Evolutionary conservation across 2,113 vertebrate genomes (phyloP).

Genomic region (Oxygymnocypris stewartii): DNA sequence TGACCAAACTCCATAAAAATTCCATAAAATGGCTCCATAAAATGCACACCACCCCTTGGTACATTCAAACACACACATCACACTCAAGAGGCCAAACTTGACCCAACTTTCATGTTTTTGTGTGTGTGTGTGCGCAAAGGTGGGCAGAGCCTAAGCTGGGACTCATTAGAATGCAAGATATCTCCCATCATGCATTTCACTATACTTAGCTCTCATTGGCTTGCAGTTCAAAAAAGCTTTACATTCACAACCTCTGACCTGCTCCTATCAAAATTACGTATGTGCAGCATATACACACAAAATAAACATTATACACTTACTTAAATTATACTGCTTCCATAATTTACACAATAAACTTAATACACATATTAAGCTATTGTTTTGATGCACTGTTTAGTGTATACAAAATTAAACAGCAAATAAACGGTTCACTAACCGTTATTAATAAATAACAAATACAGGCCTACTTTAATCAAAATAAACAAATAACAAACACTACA

Average conservation of each 20-base stretch:
- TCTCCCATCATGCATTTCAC: constrained; percentile 52
- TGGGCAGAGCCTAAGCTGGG: constrained; percentile 56
- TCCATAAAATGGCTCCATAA: neutral
- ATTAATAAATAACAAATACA: too few species aligned
- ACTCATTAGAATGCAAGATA: constrained; percentile 64
- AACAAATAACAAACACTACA: neutral
- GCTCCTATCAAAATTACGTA: neutral
- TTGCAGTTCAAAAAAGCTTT: neutral
- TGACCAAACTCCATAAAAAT: neutral
- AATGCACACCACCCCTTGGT: neutral
- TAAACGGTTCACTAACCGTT: neutral
- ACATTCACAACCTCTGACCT: constrained; percentile 41
- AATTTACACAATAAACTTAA: neutral
- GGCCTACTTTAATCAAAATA: neutral
- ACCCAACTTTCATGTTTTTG: constrained; percentile 1
- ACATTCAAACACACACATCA: neutral
- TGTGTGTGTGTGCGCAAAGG: constrained; percentile 27
- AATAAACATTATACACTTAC: neutral
- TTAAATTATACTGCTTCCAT: neutral
- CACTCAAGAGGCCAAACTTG: neutral
- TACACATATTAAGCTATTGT: neutral
- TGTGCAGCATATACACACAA: constrained; percentile 31
- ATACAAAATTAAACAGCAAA: neutral
- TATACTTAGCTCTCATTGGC: constrained; percentile 40
- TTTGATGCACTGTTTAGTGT: too few species aligned